Percentiles rank a stretch among this genome's conserved stretches.
phyloP scores from a whole-genome alignment of 2,113 vertebrate species.

The Onychorhynchus coronatus region DNA sequence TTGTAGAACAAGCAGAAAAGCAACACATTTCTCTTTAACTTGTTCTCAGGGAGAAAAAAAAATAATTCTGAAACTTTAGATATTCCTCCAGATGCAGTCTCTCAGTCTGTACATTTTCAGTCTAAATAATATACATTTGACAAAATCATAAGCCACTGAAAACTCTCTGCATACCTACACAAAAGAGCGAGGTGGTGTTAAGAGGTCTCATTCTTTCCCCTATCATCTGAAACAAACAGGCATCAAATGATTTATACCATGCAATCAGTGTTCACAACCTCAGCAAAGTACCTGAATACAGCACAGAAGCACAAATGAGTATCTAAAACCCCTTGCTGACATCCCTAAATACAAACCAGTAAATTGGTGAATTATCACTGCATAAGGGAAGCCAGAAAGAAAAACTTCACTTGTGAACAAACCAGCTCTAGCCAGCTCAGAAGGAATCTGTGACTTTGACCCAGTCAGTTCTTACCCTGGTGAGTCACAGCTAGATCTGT shows the following conservation, averaged over 20 bases:
- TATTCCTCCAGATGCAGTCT: not conserved
- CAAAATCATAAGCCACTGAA: not conserved
- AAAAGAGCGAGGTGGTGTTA: not conserved
- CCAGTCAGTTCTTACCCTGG: not conserved
- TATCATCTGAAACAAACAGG: conserved; percentile 17
- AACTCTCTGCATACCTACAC: not conserved
- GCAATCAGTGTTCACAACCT: not conserved
- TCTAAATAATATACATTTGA: not conserved
- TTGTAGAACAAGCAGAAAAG: not conserved
- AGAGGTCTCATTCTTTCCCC: not conserved
- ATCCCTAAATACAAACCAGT: not conserved
- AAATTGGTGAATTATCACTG: not conserved
- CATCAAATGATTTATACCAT: not conserved
- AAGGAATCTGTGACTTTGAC: not conserved
- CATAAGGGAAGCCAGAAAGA: not conserved
- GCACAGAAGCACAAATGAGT: not conserved
- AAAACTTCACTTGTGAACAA: not conserved
- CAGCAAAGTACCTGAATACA: not conserved
- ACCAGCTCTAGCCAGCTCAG: not conserved
- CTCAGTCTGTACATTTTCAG: not conserved
- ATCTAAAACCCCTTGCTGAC: not conserved
- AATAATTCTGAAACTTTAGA: not conserved
- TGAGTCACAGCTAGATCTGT: not conserved
- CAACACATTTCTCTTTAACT: not conserved
- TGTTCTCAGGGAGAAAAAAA: not conserved